Evolutionary conservation across 2,113 vertebrate genomes (phyloP), one percentile per base, ranked within the genome.

Genomic region (Cinclus cinclus): DNA sequence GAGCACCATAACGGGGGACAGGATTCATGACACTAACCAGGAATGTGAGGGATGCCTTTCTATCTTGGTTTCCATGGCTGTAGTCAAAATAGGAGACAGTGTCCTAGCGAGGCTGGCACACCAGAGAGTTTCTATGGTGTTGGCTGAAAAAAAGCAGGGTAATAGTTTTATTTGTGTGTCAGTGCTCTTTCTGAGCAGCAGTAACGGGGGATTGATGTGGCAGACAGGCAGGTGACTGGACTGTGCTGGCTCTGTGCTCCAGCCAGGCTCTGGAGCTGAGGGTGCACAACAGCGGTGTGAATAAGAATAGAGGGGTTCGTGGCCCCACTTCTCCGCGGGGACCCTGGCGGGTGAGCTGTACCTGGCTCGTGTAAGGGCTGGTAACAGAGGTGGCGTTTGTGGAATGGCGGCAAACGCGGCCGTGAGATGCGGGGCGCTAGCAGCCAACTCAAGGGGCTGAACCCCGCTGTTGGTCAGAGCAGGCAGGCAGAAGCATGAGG

Each of bases 51-150:
- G 67, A 76, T 91, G 78, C 31, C 59, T 62, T 39, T 87, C 22
- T 12, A 20, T 35, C 5, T 3, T 69, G 77, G 93, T 95, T 96
- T 94, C 92, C 59, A 85, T 88, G 82, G 87, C 68, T 90, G 63
- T 93, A 85, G 91, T 91, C 93, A 95, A 92, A 94, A 89, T 25
- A 95, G 33, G 47, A 92, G 73, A 31, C 30, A 6, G 64, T 59
- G 83, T 75, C 83, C 74, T 65, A 83, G 44, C 27, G 65, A 95
- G 87, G 69, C 25, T 95, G 92, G 74, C 77, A 56, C 22, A 44
- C 0, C 8, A 91, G 42, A 41, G 58, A 59, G 64, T 92, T 94
- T 92, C 81, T 91, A n/a, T 69, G 74, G 74, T 17, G 53, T 53
- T 69, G 74, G 74, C 89, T 94, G 70, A 73, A 79, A 82, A 82